phyloP scores from a whole-genome alignment of 2,888 invertebrate genomes.

The Acleris cristana region DNA sequence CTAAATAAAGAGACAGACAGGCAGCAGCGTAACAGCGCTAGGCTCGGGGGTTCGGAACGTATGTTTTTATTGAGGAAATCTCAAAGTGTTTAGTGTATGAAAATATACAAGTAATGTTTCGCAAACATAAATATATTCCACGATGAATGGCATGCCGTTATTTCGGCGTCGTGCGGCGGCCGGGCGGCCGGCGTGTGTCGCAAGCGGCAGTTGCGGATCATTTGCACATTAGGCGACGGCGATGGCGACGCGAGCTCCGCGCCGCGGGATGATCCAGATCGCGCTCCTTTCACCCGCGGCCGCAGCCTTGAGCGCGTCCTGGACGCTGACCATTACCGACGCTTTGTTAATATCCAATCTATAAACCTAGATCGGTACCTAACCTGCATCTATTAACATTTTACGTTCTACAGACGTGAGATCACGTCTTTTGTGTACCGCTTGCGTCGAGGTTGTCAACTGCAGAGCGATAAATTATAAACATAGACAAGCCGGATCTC shows the following conservation, averaged over 20 bases:
- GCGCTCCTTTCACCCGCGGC: conserved; percentile 78
- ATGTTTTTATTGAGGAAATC: too few relatives aligned
- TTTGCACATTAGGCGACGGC: conserved; percentile 73
- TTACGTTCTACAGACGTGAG: conserved; percentile 24
- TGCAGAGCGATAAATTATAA: conserved; percentile 18
- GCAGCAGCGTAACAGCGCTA: too few relatives aligned
- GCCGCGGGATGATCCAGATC: conserved; percentile 78
- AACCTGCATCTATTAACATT: conserved; percentile 34
- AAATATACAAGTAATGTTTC: conserved; percentile 61
- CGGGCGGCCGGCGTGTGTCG: conserved; percentile 65
- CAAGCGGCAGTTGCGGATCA: conserved; percentile 70
- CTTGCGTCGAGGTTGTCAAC: conserved; percentile 19
- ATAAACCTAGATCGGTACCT: conserved; percentile 74
- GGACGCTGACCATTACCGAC: conserved; percentile 73
- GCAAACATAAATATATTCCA: conserved; percentile 71
- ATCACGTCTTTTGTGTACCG: conserved; percentile 34
- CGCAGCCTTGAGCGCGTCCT: conserved; percentile 73
- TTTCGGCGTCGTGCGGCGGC: conserved; percentile 77
- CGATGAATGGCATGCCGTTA: conserved; percentile 77
- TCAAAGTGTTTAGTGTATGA: too few relatives aligned
- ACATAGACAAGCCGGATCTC: conserved; percentile 10
- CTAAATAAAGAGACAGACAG: too few relatives aligned
- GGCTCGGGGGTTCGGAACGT: too few relatives aligned
- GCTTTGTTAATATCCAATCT: conserved; percentile 75
- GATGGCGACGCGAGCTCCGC: conserved; percentile 54